Conservation (phyloP, 92 coral and sea anemone species). For the Pocillopora meandrina region DNA sequence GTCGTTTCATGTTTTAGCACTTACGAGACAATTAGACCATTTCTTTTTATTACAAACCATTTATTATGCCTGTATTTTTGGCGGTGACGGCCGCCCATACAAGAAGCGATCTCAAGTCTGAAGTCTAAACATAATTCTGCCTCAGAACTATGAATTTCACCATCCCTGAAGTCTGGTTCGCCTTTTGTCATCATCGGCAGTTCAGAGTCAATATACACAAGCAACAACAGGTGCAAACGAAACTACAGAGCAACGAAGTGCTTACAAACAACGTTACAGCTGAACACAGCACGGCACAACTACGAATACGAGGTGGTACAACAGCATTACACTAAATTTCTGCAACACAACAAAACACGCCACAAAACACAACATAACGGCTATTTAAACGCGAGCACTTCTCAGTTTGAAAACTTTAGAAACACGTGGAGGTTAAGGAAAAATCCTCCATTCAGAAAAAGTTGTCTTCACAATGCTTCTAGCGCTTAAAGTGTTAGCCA, state of each 20-base stretch:
- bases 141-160: constrained; percentile 39
- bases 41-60: too few species aligned
- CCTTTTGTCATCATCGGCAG: constrained; percentile 86
- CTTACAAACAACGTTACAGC: background rate
- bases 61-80: too few species aligned
- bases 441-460: constrained; percentile 42
- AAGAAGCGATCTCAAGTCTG: too few species aligned
- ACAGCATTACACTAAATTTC: background rate
- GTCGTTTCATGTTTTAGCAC: too few species aligned
- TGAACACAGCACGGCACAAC: background rate
- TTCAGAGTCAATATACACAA: background rate
- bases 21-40: too few species aligned
- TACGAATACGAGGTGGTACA: background rate
- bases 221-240: constrained; percentile 2
- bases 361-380: background rate
- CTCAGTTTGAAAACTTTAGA: constrained; percentile 82
- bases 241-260: background rate
- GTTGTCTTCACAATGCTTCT: constrained; percentile 67
- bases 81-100: too few species aligned
- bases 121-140: constrained; percentile 17
- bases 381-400: constrained; percentile 52
- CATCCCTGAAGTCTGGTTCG: constrained; percentile 62
- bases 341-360: constrained; percentile 2
- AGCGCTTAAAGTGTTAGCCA: constrained; percentile 49
- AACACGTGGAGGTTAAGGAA: constrained; percentile 49